Percentiles rank a stretch among this genome's conserved stretches.
phyloP scores from a whole-genome alignment of 53 echinoderm and acorn worm species.

The Crossaster papposus region DNA sequence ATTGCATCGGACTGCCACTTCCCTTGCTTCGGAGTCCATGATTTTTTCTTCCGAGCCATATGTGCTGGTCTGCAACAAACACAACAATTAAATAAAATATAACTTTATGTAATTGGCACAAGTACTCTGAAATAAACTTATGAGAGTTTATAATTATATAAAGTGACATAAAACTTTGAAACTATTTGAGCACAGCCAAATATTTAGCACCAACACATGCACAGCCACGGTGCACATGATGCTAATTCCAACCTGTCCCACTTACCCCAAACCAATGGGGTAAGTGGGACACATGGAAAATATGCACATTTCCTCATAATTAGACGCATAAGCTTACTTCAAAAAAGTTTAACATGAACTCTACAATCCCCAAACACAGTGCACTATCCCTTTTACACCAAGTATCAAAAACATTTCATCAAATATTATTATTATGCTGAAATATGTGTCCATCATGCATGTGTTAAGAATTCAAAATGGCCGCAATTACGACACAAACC shows the following conservation, averaged over 20 bases:
- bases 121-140: not conserved
- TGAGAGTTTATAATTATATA: not conserved
- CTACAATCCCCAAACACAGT: not conserved
- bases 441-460: not conserved
- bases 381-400: conserved; percentile 18
- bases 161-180: conserved; percentile 9
- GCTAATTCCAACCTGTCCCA: conserved; percentile 15
- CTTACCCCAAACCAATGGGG: conserved; percentile 11
- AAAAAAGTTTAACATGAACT: not conserved
- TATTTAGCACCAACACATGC: not conserved
- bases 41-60: conserved; percentile 29
- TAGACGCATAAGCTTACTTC: not conserved
- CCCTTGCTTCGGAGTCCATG: conserved; percentile 51
- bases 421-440: not conserved
- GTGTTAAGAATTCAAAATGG: conserved; percentile 32
- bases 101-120: not conserved
- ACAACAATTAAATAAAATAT: not conserved
- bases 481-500: conserved; percentile 2
- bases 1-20: conserved; percentile 34
- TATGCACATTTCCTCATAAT: not conserved
- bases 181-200: not conserved
- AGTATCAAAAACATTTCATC: not conserved
- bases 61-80: conserved; percentile 15
- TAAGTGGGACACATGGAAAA: not conserved
- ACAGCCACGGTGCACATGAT: conserved; percentile 1